phyloP scores from a whole-genome alignment of 2,113 vertebrate species.

The Brienomyrus longianalis region DNA sequence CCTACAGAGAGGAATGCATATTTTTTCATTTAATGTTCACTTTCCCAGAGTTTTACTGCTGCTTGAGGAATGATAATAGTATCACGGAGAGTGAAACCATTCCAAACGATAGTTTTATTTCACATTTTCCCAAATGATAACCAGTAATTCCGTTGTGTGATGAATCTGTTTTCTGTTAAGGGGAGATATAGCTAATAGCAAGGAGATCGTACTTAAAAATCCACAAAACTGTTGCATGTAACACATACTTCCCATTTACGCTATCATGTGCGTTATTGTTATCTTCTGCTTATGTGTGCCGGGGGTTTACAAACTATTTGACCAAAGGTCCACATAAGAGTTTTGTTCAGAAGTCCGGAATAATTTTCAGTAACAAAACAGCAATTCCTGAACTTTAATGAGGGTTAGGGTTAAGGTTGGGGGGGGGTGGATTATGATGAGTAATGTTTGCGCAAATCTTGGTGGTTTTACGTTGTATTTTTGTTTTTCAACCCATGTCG shows the following conservation, averaged over 20 bases:
- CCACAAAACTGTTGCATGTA: not conserved
- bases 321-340: not conserved
- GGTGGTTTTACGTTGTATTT: not conserved
- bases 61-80: not conserved
- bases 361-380: no score
- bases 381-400: no score
- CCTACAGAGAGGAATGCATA: not conserved
- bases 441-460: not conserved
- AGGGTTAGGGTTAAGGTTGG: no score
- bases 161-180: not conserved
- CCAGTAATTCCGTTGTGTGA: not conserved
- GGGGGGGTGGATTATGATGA: not conserved
- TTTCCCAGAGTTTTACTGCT: not conserved
- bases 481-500: not conserved
- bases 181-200: not conserved
- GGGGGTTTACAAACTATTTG: no score
- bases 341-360: no score
- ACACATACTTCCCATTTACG: not conserved
- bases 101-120: not conserved
- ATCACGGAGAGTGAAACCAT: not conserved
- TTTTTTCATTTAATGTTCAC: not conserved
- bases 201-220: not conserved
- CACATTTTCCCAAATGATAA: not conserved
- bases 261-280: not conserved
- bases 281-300: no score